These are phyloP conservation scores for Bombylius major DNA, from an alignment of 2,888 invertebrate genomes.

Conservation along the genomic window DNA sequence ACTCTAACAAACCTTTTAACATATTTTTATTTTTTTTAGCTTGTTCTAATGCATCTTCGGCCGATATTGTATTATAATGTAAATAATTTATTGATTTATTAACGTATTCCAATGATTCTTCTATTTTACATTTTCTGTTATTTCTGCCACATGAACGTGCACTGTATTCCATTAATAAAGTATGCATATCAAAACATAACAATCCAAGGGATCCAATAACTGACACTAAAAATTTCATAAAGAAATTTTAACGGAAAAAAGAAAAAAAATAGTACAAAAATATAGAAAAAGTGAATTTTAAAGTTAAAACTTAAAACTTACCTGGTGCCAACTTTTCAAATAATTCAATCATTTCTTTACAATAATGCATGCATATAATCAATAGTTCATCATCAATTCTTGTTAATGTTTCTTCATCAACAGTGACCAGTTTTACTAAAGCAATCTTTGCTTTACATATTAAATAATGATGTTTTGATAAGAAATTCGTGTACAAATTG, in stretches of 20 bases:
- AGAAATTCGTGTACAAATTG: constrained; percentile 45
- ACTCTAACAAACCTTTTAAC: constrained; percentile 28
- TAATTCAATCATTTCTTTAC: constrained; percentile 48
- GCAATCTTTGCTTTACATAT: constrained; percentile 61
- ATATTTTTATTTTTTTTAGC: constrained; percentile 46
- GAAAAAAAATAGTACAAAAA: neutral
- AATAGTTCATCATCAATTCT: constrained; percentile 47
- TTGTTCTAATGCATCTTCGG: constrained; percentile 57
- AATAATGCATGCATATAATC: constrained; percentile 49
- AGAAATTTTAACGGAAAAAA: constrained; percentile 3
- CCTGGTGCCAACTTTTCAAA: constrained; percentile 54
- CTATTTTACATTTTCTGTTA: constrained; percentile 23
- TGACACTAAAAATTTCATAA: constrained; percentile 38
- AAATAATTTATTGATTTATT: constrained; percentile 49
- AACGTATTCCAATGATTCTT: constrained; percentile 29
- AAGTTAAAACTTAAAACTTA: constrained; percentile 28
- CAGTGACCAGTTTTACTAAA: constrained; percentile 58
- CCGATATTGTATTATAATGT: constrained; percentile 61
- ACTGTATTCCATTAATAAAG: constrained; percentile 57
- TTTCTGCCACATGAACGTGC: constrained; percentile 36
- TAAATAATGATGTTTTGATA: constrained; percentile 60
- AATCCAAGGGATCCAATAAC: constrained; percentile 61
- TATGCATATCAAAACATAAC: constrained; percentile 61
- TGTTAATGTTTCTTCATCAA: constrained; percentile 41
- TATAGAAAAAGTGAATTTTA: neutral